Percentiles rank a stretch among this genome's conserved stretches.
phyloP scores from a whole-genome alignment of 2,888 invertebrate genomes.

The Acleris laterana region DNA sequence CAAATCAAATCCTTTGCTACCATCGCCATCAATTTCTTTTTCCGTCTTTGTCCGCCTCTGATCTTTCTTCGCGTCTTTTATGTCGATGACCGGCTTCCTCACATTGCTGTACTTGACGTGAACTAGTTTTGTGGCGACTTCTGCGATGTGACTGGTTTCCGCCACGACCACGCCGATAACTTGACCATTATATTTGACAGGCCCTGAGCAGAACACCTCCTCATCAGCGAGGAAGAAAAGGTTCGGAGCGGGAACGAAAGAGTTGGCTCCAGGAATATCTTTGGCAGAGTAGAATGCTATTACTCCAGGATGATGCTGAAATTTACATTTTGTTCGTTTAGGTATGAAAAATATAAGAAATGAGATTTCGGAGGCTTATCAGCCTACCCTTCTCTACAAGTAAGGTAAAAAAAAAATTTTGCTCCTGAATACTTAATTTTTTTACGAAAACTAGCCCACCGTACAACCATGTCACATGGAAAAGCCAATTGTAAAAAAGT shows the following conservation, averaged over 20 bases:
- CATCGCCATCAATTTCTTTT: conserved; percentile 43
- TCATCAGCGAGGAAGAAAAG: conserved; percentile 53
- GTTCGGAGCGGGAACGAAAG: conserved; percentile 64
- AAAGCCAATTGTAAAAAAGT: too few relatives aligned
- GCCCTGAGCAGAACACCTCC: conserved; percentile 67
- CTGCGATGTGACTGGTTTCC: conserved; percentile 76
- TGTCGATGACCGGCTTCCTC: conserved; percentile 54
- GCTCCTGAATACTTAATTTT: too few relatives aligned
- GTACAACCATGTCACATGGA: too few relatives aligned
- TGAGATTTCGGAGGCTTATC: too few relatives aligned
- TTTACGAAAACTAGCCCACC: too few relatives aligned
- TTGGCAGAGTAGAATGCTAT: conserved; percentile 85
- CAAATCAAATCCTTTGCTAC: conserved; percentile 61
- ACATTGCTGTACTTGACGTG: conserved; percentile 77
- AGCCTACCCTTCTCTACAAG: too few relatives aligned
- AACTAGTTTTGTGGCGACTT: conserved; percentile 82
- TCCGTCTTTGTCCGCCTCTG: conserved; percentile 45
- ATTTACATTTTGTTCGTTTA: conserved; percentile 33
- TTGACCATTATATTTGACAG: conserved; percentile 37
- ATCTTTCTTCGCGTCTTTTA: conserved; percentile 49
- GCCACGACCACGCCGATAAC: conserved; percentile 75
- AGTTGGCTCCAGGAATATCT: conserved; percentile 88
- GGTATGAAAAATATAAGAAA: too few relatives aligned
- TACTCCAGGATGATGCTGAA: conserved; percentile 85
- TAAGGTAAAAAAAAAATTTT: too few relatives aligned